A percentile compares a stretch with the other conserved stretches of the same genome.
phyloP scores from a whole-genome alignment of 2,113 vertebrate species.

The Cyrtonyx montezumae region DNA sequence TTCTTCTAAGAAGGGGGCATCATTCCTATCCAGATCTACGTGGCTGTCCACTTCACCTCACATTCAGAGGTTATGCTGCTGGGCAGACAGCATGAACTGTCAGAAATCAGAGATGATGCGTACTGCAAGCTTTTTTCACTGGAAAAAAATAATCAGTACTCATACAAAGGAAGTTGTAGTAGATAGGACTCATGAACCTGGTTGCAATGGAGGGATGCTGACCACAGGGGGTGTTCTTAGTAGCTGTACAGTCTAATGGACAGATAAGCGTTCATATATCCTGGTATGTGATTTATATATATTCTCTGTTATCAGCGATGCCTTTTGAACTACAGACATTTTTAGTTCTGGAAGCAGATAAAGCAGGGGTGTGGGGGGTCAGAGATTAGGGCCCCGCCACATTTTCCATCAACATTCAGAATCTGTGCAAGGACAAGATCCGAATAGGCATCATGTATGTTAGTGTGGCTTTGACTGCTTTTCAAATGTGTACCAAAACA shows the following conservation, averaged over 20 bases:
- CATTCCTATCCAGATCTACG: neutral
- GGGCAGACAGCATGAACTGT: neutral
- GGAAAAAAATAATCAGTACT: neutral
- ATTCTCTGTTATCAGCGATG: neutral
- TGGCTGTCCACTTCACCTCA: neutral
- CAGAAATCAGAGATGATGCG: slow-evolving; percentile 8
- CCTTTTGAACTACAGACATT: neutral
- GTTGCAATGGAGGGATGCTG: neutral
- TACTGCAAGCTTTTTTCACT: neutral
- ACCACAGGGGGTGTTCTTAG: neutral
- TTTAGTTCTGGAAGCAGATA: neutral
- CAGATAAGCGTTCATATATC: neutral
- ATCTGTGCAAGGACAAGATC: neutral
- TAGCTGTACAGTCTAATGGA: neutral
- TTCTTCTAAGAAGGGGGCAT: neutral
- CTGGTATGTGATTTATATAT: neutral
- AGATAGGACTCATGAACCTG: neutral
- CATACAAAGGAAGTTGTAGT: neutral
- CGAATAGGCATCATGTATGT: neutral
- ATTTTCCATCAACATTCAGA: neutral
- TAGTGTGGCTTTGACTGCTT: neutral
- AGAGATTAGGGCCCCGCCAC: neutral
- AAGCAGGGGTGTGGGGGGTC: neutral
- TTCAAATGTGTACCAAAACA: neutral
- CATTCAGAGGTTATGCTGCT: neutral